Conservation (phyloP, 2,113 vertebrate genomes). For the Apistogramma diplotaenia region DNA sequence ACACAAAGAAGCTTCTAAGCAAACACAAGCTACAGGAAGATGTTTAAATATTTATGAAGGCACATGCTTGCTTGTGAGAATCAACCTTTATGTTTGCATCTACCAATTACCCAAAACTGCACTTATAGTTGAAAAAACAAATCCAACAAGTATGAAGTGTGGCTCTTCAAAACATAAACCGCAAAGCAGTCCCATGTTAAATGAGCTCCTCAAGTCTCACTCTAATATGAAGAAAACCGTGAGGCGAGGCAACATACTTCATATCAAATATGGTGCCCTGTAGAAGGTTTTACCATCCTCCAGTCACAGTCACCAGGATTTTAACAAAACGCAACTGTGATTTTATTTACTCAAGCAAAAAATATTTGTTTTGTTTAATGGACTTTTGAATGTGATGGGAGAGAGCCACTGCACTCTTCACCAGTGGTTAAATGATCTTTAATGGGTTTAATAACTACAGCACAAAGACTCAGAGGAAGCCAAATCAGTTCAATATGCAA, state of each 20-base stretch:
- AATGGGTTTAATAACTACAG: background rate
- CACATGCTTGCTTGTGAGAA: constrained; percentile 43
- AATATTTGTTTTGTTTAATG: background rate
- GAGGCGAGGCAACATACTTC: background rate
- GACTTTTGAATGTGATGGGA: background rate
- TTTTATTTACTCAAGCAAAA: too few species aligned
- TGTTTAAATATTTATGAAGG: constrained; percentile 70
- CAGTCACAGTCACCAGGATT: background rate
- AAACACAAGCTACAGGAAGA: constrained; percentile 41
- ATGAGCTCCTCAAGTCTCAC: background rate
- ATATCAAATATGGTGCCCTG: background rate
- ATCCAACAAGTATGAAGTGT: background rate
- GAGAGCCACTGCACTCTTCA: background rate
- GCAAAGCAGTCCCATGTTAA: background rate
- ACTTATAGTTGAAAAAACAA: background rate
- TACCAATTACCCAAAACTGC: background rate
- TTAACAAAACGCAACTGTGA: too few species aligned
- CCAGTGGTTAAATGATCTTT: background rate
- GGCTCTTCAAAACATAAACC: background rate
- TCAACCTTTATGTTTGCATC: constrained; percentile 31
- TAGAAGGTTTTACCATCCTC: background rate
- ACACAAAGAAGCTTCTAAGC: constrained; percentile 7
- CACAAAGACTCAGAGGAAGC: background rate
- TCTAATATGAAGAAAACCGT: background rate
- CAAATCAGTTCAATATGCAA: background rate